Conservation (phyloP, 2,888 invertebrate genomes). For the Ditula angustiorana region DNA sequence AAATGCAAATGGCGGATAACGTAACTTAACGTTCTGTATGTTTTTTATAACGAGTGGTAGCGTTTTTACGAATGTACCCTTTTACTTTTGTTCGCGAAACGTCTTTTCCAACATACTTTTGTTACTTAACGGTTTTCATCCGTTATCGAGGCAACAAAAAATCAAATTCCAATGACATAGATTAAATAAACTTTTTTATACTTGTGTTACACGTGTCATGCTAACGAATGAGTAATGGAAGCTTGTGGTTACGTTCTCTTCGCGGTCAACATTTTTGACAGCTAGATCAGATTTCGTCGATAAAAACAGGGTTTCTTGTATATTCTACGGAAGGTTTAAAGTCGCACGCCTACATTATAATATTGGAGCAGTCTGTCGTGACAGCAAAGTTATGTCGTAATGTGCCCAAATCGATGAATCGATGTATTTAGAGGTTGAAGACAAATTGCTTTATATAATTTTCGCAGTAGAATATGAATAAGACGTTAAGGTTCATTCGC, state of each 20-base stretch:
- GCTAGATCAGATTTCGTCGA: conserved; percentile 37
- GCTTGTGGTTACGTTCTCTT: conserved; percentile 39
- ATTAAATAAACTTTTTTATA: conserved; percentile 19
- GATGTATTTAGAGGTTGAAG: conserved; percentile 35
- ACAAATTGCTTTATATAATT: conserved; percentile 19
- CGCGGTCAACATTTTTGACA: conserved; percentile 41
- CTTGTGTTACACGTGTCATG: conserved; percentile 34
- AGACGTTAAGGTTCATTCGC: neutral
- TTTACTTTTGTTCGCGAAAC: conserved; percentile 33
- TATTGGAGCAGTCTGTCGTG: neutral
- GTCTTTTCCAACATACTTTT: neutral
- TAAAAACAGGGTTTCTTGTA: conserved; percentile 22
- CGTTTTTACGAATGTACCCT: neutral
- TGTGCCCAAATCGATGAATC: conserved; percentile 44
- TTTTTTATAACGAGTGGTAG: conserved; percentile 20
- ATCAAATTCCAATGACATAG: conserved; percentile 7
- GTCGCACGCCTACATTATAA: neutral
- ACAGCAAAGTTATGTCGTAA: conserved; percentile 29
- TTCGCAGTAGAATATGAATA: neutral
- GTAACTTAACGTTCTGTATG: conserved; percentile 37
- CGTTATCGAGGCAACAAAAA: conserved; percentile 13
- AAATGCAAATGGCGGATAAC: conserved; percentile 68
- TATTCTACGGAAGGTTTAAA: neutral
- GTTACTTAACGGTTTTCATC: neutral
- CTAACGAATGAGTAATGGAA: conserved; percentile 37